Evolutionary conservation across 2,113 vertebrate genomes (phyloP).

Genomic region (Arizona elegans): DNA sequence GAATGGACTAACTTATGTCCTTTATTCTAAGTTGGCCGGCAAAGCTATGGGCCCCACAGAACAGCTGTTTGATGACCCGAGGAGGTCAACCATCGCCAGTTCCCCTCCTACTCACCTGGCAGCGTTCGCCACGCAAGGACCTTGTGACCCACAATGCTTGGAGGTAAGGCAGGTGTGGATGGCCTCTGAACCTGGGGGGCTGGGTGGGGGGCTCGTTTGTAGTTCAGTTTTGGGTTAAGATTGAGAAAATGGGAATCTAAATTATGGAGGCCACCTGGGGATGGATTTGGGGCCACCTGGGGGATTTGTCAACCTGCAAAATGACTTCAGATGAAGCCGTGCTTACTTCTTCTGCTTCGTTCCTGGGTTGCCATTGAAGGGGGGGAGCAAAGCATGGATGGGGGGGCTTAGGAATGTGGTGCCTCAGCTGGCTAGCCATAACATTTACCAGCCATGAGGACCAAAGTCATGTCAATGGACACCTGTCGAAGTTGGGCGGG

Average conservation of each 20-base stretch:
- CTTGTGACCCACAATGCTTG: constrained; percentile 39
- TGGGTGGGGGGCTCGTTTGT: neutral
- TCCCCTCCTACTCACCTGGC: neutral
- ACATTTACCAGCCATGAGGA: no score
- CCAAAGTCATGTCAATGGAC: no score
- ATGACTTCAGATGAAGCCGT: no score
- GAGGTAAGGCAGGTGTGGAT: constrained; percentile 31
- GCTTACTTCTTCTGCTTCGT: no score
- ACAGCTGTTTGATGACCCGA: neutral
- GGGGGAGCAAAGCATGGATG: no score
- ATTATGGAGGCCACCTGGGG: neutral
- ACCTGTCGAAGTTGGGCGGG: no score
- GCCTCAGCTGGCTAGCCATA: no score
- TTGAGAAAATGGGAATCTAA: neutral
- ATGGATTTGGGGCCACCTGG: neutral
- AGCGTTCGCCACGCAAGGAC: neutral
- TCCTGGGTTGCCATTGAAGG: no score
- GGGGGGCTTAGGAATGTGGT: no score
- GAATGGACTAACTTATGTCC: neutral
- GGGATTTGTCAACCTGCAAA: no score
- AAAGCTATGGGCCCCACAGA: neutral
- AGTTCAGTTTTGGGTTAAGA: neutral
- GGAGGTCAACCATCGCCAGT: fast-evolving
- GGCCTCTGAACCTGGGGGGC: neutral
- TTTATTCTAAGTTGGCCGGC: constrained; percentile 10